Conservation (phyloP, 2,113 vertebrate genomes). For the Meriones unguiculatus region DNA sequence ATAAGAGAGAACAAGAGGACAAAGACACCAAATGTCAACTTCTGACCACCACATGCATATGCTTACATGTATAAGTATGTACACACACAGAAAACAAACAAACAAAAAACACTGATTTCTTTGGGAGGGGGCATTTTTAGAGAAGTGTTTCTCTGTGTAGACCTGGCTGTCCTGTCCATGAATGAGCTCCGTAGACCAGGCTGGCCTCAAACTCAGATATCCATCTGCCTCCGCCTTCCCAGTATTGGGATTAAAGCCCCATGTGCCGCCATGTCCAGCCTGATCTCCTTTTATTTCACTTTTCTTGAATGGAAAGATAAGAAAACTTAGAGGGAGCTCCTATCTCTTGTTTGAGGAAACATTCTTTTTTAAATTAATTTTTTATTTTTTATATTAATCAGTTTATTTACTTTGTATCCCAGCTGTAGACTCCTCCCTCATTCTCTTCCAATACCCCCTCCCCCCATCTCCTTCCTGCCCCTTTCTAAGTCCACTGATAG, state of each 20-base stretch:
- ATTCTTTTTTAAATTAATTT: no score
- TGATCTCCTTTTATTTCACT: not conserved
- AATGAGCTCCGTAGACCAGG: no score
- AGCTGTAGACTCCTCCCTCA: no score
- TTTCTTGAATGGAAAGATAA: not conserved
- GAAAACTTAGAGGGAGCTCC: not conserved
- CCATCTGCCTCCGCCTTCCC: not conserved
- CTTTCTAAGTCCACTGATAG: no score
- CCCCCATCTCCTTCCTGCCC: no score
- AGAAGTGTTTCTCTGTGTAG: not conserved
- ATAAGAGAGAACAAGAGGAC: not conserved
- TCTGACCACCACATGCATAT: no score
- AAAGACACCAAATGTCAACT: not conserved
- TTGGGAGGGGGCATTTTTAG: not conserved
- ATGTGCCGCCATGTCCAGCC: no score
- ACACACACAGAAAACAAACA: not conserved
- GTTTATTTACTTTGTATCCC: no score
- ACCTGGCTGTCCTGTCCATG: not conserved
- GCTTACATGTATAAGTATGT: not conserved
- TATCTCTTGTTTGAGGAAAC: not conserved
- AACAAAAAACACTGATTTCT: not conserved
- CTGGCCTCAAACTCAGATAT: not conserved
- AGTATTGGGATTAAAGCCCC: not conserved
- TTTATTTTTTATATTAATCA: no score
- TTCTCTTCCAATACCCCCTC: no score